Base-by-base conservation (phyloP, 64 coral and sea anemone genomes). In the Stylophora pistillata region DNA sequence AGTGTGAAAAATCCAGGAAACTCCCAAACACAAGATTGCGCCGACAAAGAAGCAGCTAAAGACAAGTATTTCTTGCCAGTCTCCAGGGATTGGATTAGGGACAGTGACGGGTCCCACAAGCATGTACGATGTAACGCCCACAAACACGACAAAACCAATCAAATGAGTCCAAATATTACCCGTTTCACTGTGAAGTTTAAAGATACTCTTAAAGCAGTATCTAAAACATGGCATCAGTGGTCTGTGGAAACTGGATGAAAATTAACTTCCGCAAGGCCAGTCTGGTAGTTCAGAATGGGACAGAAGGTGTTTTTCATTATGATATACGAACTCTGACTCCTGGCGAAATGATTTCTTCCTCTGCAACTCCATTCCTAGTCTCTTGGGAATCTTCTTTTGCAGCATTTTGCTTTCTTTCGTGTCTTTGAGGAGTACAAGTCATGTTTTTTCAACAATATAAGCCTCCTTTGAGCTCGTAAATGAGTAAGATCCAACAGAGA, bases 131-230 rank as follows among this genome's bases (percentile, higher is more conserved):
- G 89, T 85, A 2, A 92, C 81, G 72, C 79, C 78, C 71, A 95
- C 81, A 76, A 95, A 95, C 10, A 78, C 90, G 23, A 95, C 18
- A 71, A 95, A 95, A 17, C 94, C 94, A 61, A 95, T 59, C 68
- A 95, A 87, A 74, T 95, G 94, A 31, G 94, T 95, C 94, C 94
- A 95, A 56, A 95, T 95, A 65, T 95, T 95, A 9, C 94, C 94
- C n/a, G 94, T 95, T 68, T 95, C 94, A 37, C 89, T 89, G 68
- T 95, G 94, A 16, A 95, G 56, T 57, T 76, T 86, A 85, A 95
- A 95, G 15, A 95, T 92, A 64, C 94, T 95, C 71, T 83, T 86
- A 64, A 95, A 95, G 21, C 94, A 95, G 10, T 55, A 88, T 47
- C 74, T 78, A 79, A 95, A 92, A 23, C 86, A 95, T n/a, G 89